Percentiles rank a stretch among this genome's conserved stretches.
Evolutionary conservation across 2,797 vertebrate species (phyloP).

Genomic region (Microctenopoma stevenorrisi): DNA sequence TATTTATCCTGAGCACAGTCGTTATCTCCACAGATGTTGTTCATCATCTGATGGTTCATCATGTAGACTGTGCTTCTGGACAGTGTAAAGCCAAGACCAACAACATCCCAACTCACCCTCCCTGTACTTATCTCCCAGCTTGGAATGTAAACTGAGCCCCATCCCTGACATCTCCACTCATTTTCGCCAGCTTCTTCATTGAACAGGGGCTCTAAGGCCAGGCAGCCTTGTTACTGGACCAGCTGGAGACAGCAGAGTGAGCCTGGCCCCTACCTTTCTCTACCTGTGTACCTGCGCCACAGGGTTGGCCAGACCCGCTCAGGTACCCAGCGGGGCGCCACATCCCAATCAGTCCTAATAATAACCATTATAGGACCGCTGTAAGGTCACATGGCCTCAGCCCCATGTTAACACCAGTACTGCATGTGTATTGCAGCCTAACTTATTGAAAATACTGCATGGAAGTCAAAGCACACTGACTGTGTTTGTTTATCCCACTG

Average conservation of each 20-base stretch:
- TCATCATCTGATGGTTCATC: background rate
- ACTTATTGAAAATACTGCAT: conserved; percentile 56
- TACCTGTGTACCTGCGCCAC: conserved; percentile 74
- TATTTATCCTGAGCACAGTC: conserved; percentile 9
- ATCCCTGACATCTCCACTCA: conserved; percentile 65
- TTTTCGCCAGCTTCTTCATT: conserved; percentile 76
- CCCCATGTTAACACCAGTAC: conserved; percentile 43
- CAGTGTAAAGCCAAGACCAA: conserved; percentile 23
- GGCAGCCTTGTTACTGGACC: conserved; percentile 72
- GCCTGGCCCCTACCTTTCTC: conserved; percentile 73
- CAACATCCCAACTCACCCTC: conserved; percentile 9
- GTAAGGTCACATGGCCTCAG: conserved; percentile 1
- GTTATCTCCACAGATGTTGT: conserved; percentile 7
- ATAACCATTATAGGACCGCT: background rate
- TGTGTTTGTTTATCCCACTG: conserved; percentile 12
- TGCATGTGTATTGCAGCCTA: conserved; percentile 55
- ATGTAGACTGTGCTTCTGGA: conserved; percentile 31
- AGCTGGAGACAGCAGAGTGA: conserved; percentile 74
- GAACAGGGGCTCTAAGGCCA: conserved; percentile 68
- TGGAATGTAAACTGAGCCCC: conserved; percentile 53
- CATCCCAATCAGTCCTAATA: background rate
- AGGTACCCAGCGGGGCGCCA: conserved; percentile 65
- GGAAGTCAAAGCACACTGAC: conserved; percentile 16
- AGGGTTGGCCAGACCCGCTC: conserved; percentile 58
- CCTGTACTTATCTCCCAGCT: conserved; percentile 35